Conservation (phyloP, 1,140 invertebrate species). For the Aphidius gifuensis region DNA sequence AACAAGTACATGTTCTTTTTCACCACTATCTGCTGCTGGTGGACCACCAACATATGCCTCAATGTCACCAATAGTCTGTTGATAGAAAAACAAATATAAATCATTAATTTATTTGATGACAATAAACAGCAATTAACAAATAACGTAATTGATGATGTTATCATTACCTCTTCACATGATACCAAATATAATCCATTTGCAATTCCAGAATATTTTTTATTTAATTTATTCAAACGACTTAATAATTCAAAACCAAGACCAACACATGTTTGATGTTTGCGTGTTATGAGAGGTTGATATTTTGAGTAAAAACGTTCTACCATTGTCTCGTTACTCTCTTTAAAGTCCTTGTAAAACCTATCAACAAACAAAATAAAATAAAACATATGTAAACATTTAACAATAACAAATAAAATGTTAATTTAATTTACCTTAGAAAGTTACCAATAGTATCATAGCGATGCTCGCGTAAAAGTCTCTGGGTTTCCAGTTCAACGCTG, state of each 20-base stretch:
- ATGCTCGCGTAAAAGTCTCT: constrained; percentile 72
- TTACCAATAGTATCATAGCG: constrained; percentile 85
- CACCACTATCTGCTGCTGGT: constrained; percentile 63
- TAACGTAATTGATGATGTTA: not conserved
- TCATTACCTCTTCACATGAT: constrained; percentile 78
- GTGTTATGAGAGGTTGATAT: constrained; percentile 74
- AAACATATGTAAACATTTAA: no score
- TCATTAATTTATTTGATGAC: constrained; percentile 9
- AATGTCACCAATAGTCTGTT: constrained; percentile 62
- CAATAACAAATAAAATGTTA: constrained; percentile 14
- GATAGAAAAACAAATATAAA: constrained; percentile 6
- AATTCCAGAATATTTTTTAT: constrained; percentile 64
- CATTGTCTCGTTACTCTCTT: constrained; percentile 59
- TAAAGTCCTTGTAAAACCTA: constrained; percentile 72
- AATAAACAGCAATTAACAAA: not conserved
- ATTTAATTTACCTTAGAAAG: constrained; percentile 61
- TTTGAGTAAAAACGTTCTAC: constrained; percentile 68
- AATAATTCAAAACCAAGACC: constrained; percentile 79
- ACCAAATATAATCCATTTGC: constrained; percentile 68
- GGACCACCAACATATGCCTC: constrained; percentile 63
- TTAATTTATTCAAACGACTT: constrained; percentile 57
- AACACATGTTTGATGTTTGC: constrained; percentile 81
- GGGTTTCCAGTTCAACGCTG: constrained; percentile 71
- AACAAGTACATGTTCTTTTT: constrained; percentile 88
- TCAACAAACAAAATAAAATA: constrained; percentile 11